Conservation (phyloP, 2,113 vertebrate genomes). For the Nesoenas mayeri region DNA sequence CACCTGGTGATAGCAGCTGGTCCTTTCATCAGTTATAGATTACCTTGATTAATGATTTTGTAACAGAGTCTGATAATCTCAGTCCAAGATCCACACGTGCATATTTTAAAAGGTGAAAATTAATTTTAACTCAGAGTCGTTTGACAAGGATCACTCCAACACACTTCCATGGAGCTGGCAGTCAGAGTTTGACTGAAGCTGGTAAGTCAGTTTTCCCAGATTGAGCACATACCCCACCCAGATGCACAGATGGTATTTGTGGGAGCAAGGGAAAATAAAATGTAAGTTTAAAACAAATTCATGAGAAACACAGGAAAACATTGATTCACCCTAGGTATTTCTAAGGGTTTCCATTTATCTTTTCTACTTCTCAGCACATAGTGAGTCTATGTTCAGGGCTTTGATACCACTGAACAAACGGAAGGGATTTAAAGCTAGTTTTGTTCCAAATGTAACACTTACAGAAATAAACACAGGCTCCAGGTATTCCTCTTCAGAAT, state of each 20-base stretch:
- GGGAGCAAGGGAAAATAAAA: slow-evolving; percentile 60
- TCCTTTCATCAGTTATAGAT: background rate
- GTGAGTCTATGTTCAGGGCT: background rate
- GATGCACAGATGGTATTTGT: slow-evolving; percentile 54
- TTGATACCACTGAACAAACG: background rate
- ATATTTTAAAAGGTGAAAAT: background rate
- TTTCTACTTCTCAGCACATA: background rate
- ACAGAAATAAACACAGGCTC: background rate
- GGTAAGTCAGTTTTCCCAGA: slow-evolving; percentile 38
- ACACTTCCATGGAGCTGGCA: background rate
- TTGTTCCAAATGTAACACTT: background rate
- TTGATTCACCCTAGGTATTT: slow-evolving; percentile 53
- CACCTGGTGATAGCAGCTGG: background rate
- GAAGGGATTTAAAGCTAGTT: slow-evolving; percentile 25
- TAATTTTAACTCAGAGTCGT: background rate
- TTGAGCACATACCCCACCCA: background rate
- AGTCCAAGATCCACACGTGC: background rate
- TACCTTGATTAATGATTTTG: background rate
- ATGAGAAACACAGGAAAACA: slow-evolving; percentile 58
- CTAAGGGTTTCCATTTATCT: slow-evolving; percentile 4
- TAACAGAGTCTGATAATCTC: background rate
- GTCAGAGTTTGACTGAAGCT: background rate
- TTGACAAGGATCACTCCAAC: background rate
- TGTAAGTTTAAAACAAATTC: slow-evolving; percentile 50
- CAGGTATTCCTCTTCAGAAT: background rate